Evolutionary conservation across 1,140 invertebrate genomes (phyloP), one percentile per base, ranked within the genome.

Genomic region (Panulirus ornatus): DNA sequence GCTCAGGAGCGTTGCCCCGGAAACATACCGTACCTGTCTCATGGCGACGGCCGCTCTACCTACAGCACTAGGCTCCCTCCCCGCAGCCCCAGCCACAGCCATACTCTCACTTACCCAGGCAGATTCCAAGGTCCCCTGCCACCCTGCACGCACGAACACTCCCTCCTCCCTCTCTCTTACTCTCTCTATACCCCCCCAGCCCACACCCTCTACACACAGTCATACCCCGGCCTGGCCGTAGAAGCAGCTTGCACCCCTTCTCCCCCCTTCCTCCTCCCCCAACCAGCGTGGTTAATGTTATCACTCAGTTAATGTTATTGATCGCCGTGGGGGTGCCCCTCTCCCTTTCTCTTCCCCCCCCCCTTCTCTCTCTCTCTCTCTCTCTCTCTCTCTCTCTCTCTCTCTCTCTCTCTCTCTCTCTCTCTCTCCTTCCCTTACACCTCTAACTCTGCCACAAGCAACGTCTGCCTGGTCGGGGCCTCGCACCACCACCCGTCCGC

Each of bases 11-110:
- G 83, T 84, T 84, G 83, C 83, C 83, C 83, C 36, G 83, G 83
- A 84, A 84, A 84, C 83, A 66, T 84, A 84, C 83, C 83, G 70
- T 84, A 84, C 83, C 83, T 84, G 83, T 47, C 75, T 78, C 75
- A 78, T 73, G 83, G 66, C 27, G 83, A 66, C 30, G 83, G 83
- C 66, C 14, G n/a, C 14, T 36, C 14, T n/a, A n/a, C n/a, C 75
- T 6, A 75, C 34, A 75, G 22, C 14, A 19, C 36, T 34, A 47
- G 27, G 51, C 76, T 34, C 38, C 76, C 47, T 1, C 54, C 36
- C 42, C 76, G 36, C 81, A 42, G 47, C 78, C 42, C 19, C 34
- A 47, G 5, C 58, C 79, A 8, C 36, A 22, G 36, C 47, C 58
- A n/a, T 34, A 30, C 27, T 22, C 27, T 66, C 0, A 66, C n/a